Conservation (phyloP, 2,888 invertebrate genomes). For the Ferrisia virgata region DNA sequence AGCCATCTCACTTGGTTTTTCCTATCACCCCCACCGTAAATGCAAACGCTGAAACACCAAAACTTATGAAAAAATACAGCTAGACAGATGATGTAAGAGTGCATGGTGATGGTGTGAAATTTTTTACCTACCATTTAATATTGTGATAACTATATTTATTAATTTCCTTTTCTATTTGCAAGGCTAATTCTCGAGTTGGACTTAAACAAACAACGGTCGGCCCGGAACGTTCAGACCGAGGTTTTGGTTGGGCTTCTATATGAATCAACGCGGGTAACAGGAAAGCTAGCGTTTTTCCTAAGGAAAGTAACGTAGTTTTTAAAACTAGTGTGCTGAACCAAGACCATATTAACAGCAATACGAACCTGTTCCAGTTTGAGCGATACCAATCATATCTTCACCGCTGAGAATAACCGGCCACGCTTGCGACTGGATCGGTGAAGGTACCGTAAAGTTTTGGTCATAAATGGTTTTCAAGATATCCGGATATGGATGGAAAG, state of each 20-base stretch:
- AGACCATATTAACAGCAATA: constrained; percentile 49
- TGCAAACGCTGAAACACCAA: constrained; percentile 60
- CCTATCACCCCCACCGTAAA: constrained; percentile 87
- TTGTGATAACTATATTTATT: constrained; percentile 81
- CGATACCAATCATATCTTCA: constrained; percentile 92
- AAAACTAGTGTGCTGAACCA: background rate
- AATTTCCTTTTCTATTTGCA: constrained; percentile 89
- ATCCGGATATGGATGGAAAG: constrained; percentile 68
- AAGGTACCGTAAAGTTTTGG: constrained; percentile 76
- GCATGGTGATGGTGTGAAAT: no score
- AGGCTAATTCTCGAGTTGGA: constrained; percentile 87
- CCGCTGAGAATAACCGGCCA: constrained; percentile 93
- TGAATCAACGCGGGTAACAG: constrained; percentile 89
- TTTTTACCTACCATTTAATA: constrained; percentile 59
- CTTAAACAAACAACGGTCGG: constrained; percentile 86
- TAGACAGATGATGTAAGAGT: no score
- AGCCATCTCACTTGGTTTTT: constrained; percentile 73
- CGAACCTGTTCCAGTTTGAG: constrained; percentile 80
- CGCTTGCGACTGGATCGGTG: constrained; percentile 89
- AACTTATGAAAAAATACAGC: background rate
- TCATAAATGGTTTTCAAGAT: constrained; percentile 76
- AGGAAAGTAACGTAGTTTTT: background rate
- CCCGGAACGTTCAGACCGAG: constrained; percentile 69
- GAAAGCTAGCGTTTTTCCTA: constrained; percentile 85
- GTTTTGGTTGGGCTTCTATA: constrained; percentile 78